Evolutionary conservation across 2,113 vertebrate genomes (phyloP).

Genomic region (Pimephales promelas): DNA sequence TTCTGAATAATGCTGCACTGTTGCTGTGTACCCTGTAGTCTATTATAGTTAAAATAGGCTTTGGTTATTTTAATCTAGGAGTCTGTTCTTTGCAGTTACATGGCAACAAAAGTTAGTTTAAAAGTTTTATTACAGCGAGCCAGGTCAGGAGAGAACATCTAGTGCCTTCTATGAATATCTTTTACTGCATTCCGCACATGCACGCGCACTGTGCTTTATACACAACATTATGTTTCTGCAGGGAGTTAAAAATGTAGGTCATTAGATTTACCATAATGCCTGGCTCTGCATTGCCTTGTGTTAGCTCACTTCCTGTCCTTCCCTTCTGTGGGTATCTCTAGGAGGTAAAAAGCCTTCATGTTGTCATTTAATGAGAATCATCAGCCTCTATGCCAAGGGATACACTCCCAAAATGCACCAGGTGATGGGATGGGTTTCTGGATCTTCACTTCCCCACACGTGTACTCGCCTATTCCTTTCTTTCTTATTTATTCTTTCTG

Average conservation of each 20-base stretch:
- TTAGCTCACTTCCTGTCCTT: slow-evolving; percentile 38
- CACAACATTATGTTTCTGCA: slow-evolving; percentile 7
- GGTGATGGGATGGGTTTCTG: slow-evolving; percentile 51
- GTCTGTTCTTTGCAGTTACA: neutral
- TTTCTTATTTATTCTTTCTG: slow-evolving; percentile 3
- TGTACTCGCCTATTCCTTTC: neutral
- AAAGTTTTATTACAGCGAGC: neutral
- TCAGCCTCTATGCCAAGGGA: slow-evolving; percentile 55
- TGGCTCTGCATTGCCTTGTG: neutral
- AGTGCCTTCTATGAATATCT: slow-evolving; percentile 7
- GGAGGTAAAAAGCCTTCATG: neutral
- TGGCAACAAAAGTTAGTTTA: neutral
- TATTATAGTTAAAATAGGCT: neutral
- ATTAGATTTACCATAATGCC: slow-evolving; percentile 40
- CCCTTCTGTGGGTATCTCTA: neutral
- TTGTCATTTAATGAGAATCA: slow-evolving; percentile 13
- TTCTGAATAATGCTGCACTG: neutral
- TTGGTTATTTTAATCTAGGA: neutral
- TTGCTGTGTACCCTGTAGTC: neutral
- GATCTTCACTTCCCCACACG: neutral
- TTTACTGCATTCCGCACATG: slow-evolving; percentile 31
- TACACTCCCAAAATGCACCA: slow-evolving; percentile 32
- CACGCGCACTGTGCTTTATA: neutral
- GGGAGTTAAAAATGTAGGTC: slow-evolving; percentile 52
- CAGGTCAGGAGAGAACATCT: slow-evolving; percentile 24